These are phyloP conservation scores for Procapra przewalskii DNA, from an alignment of 2,113 vertebrate species.

Conservation along the genomic window DNA sequence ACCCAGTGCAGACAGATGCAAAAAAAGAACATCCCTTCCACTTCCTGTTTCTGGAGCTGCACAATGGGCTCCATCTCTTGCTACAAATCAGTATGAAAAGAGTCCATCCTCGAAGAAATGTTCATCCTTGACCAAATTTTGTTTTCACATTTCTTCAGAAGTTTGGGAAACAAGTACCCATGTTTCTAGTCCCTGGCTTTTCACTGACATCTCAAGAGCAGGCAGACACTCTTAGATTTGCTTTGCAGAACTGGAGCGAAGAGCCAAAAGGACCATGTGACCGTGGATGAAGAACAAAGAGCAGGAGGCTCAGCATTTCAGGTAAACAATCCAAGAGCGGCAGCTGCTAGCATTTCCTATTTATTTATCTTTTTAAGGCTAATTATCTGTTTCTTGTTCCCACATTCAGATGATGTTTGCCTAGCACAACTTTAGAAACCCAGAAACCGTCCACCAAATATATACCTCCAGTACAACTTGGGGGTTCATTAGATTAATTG, in stretches of 20 bases:
- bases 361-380: constrained; percentile 27
- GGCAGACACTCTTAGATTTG: neutral
- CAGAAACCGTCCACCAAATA: constrained; percentile 47
- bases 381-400: constrained; percentile 23
- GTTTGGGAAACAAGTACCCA: neutral
- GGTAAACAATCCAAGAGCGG: neutral
- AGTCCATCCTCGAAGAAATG: neutral
- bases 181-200: neutral
- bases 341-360: neutral
- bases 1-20: neutral
- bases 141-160: neutral
- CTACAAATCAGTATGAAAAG: neutral
- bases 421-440: constrained; percentile 16
- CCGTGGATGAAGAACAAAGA: neutral
- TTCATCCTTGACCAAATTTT: neutral
- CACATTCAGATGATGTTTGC: constrained; percentile 23
- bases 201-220: neutral
- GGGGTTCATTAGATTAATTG: constrained; percentile 54
- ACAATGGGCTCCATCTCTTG: neutral
- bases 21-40: neutral
- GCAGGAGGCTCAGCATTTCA: neutral
- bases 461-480: constrained; percentile 37
- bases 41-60: neutral
- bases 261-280: neutral
- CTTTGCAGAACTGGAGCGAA: neutral